Conservation (phyloP, 2,888 invertebrate genomes). For the Napeogenes sylphis region DNA sequence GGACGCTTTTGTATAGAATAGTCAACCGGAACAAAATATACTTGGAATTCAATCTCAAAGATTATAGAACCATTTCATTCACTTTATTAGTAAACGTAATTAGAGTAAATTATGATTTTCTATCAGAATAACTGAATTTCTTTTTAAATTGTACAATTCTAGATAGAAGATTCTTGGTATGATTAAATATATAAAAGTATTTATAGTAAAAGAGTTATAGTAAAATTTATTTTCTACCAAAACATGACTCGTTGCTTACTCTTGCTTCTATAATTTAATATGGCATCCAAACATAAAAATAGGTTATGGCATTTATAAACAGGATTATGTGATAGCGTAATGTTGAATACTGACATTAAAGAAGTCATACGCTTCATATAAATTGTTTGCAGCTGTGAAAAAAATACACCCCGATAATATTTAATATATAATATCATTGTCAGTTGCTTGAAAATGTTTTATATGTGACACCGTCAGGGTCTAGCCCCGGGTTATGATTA, state of each 20-base stretch:
- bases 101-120: not conserved
- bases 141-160: too few relatives aligned
- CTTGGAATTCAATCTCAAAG: too few relatives aligned
- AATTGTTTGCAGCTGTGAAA: constrained; percentile 6
- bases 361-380: not conserved
- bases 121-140: too few relatives aligned
- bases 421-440: not conserved
- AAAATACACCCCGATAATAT: not conserved
- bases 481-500: too few relatives aligned
- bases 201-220: too few relatives aligned
- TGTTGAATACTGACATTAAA: constrained; percentile 5
- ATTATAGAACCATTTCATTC: not conserved
- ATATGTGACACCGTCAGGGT: too few relatives aligned
- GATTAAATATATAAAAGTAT: too few relatives aligned
- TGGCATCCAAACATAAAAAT: not conserved
- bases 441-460: not conserved
- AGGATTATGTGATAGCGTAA: constrained; percentile 1
- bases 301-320: constrained; percentile 5
- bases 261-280: not conserved
- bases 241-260: too few relatives aligned
- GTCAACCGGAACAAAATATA: too few relatives aligned
- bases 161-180: too few relatives aligned
- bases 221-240: not conserved
- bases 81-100: not conserved
- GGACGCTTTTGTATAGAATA: too few relatives aligned